phyloP scores from a whole-genome alignment of 2,888 invertebrate species.

The Tromatobia lineatoria region DNA sequence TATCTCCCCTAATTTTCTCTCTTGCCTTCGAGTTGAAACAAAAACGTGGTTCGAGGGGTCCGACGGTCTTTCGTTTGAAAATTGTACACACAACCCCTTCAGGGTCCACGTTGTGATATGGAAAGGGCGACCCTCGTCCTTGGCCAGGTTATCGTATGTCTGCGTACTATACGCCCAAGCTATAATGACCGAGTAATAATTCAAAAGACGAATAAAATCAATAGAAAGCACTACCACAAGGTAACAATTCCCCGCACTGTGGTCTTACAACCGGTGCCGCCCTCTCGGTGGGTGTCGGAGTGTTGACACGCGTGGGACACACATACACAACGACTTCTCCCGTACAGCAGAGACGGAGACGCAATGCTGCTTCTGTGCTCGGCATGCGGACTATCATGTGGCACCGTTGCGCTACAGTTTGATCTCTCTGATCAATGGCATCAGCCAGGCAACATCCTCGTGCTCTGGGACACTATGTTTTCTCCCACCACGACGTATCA shows the following conservation, averaged over 20 bases:
- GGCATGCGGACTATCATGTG: background rate
- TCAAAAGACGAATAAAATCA: constrained; percentile 81
- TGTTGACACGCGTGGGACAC: constrained; percentile 35
- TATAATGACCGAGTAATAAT: constrained; percentile 78
- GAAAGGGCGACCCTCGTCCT: constrained; percentile 66
- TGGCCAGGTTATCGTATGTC: constrained; percentile 53
- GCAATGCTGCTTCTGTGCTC: constrained; percentile 12
- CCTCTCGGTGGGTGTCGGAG: constrained; percentile 22
- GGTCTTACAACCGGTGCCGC: constrained; percentile 13
- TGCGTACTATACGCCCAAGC: constrained; percentile 3
- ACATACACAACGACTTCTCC: background rate
- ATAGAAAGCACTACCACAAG: constrained; percentile 71
- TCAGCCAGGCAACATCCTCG: constrained; percentile 45
- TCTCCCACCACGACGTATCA: constrained; percentile 8
- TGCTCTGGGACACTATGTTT: constrained; percentile 23
- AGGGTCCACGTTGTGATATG: constrained; percentile 55
- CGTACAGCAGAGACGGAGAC: background rate
- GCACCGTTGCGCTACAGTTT: constrained; percentile 22
- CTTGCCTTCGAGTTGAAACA: constrained; percentile 65
- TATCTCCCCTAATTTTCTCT: constrained; percentile 17
- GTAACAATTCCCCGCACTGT: constrained; percentile 23
- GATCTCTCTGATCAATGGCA: constrained; percentile 59
- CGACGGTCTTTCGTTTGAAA: constrained; percentile 53
- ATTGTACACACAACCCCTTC: constrained; percentile 67
- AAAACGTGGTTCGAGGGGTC: constrained; percentile 43